These are phyloP conservation scores for Ganaspis brasiliensis DNA, from an alignment of 2,888 invertebrate genomes.

Conservation along the genomic window DNA sequence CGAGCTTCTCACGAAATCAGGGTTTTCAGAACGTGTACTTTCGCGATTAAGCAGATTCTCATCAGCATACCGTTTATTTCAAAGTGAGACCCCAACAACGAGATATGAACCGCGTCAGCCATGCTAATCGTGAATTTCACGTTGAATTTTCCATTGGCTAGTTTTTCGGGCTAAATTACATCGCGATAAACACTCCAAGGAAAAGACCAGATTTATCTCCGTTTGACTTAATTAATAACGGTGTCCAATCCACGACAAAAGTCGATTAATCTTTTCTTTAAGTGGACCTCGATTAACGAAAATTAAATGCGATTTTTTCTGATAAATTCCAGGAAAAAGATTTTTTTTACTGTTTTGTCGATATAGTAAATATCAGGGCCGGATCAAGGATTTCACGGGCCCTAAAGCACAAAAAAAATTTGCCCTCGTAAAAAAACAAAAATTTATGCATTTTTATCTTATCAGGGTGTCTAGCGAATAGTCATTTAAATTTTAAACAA, in stretches of 20 bases:
- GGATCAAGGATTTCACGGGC: no score
- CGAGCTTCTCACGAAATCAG: conserved; percentile 57
- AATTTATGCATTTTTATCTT: no score
- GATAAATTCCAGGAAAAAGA: no score
- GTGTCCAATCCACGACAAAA: conserved; percentile 44
- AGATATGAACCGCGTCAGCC: conserved; percentile 49
- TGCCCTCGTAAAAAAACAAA: no score
- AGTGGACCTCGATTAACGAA: neutral
- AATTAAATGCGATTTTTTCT: neutral
- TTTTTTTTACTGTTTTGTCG: no score
- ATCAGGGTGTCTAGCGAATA: no score
- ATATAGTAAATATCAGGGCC: no score
- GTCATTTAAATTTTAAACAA: no score
- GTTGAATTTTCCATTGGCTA: conserved; percentile 64
- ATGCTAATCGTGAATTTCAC: conserved; percentile 68
- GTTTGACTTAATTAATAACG: conserved; percentile 57
- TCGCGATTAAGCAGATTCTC: conserved; percentile 61
- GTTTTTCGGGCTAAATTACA: conserved; percentile 59
- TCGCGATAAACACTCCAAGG: neutral
- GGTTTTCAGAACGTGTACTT: conserved; percentile 63
- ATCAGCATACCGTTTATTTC: conserved; percentile 48
- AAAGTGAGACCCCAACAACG: conserved; percentile 54
- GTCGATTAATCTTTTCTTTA: conserved; percentile 26
- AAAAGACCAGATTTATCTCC: conserved; percentile 12
- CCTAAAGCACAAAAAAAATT: no score